phyloP scores from a whole-genome alignment of 2,113 vertebrate species.

The Mormoops blainvillei region DNA sequence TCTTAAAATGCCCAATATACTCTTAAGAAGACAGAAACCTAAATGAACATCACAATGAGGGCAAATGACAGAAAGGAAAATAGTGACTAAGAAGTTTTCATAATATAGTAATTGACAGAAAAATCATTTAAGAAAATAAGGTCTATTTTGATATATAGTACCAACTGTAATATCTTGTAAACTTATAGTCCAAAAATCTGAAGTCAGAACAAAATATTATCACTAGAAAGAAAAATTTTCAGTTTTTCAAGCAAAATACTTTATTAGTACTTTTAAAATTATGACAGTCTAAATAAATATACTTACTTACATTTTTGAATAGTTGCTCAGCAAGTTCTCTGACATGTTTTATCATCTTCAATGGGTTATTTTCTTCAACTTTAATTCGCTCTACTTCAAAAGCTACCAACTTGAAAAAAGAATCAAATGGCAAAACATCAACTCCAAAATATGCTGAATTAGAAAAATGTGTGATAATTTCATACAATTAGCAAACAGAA shows the following conservation, averaged over 20 bases:
- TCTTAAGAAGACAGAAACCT: neutral
- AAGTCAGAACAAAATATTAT: neutral
- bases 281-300: conserved; percentile 3
- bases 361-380: conserved; percentile 88
- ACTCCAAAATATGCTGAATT: neutral
- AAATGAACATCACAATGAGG: conserved; percentile 12
- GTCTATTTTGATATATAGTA: neutral
- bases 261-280: conserved; percentile 28
- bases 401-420: conserved; percentile 90
- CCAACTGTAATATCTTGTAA: neutral
- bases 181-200: neutral
- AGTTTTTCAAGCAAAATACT: conserved; percentile 32
- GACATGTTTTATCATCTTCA: conserved; percentile 90
- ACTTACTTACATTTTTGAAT: conserved; percentile 91
- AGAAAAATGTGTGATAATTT: conserved; percentile 24
- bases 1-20: neutral
- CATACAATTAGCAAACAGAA: conserved; percentile 1
- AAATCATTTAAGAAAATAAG: conserved; percentile 33
- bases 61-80: conserved; percentile 5
- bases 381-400: conserved; percentile 93
- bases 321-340: conserved; percentile 95
- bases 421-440: conserved; percentile 45
- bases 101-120: neutral
- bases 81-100: neutral
- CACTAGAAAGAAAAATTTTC: neutral